phyloP scores from a whole-genome alignment of 1,140 invertebrate species.

The Nasonia giraulti region DNA sequence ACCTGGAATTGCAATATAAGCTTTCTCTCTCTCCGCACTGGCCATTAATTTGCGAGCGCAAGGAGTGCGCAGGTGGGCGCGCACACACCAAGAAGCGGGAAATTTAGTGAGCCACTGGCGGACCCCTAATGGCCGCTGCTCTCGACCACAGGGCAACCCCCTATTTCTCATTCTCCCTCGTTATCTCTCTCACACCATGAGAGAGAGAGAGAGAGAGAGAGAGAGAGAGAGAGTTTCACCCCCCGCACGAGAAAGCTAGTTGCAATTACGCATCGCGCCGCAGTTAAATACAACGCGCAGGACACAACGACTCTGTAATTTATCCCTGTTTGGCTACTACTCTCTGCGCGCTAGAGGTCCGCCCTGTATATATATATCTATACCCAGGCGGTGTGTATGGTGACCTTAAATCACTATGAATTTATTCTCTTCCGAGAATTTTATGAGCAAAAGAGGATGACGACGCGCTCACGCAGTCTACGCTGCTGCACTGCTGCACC shows the following conservation, averaged over 20 bases:
- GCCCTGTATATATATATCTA: constrained; percentile 2
- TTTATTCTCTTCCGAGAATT: constrained; percentile 41
- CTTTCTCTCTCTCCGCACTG: not conserved
- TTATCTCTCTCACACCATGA: constrained; percentile 51
- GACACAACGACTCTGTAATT: constrained; percentile 71
- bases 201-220: too few relatives aligned
- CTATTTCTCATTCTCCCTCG: constrained; percentile 55
- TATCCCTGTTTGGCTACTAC: constrained; percentile 63
- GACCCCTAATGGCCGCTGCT: constrained; percentile 72
- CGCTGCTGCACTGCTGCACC: not conserved
- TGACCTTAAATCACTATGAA: constrained; percentile 45
- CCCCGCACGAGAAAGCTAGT: not conserved
- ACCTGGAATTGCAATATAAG: constrained; percentile 62
- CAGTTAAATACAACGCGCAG: constrained; percentile 70
- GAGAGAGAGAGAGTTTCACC: not conserved
- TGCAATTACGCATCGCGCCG: constrained; percentile 68
- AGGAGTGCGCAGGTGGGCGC: constrained; percentile 63
- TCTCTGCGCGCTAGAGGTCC: not conserved
- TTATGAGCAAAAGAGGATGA: constrained; percentile 26
- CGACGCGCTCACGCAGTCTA: not conserved
- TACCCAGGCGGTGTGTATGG: not conserved
- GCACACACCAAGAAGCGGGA: constrained; percentile 51
- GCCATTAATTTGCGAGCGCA: constrained; percentile 54
- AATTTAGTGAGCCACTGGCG: constrained; percentile 73
- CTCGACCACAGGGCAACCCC: constrained; percentile 64